Conservation (phyloP, 2,113 vertebrate genomes). For the Tringa solitaria region DNA sequence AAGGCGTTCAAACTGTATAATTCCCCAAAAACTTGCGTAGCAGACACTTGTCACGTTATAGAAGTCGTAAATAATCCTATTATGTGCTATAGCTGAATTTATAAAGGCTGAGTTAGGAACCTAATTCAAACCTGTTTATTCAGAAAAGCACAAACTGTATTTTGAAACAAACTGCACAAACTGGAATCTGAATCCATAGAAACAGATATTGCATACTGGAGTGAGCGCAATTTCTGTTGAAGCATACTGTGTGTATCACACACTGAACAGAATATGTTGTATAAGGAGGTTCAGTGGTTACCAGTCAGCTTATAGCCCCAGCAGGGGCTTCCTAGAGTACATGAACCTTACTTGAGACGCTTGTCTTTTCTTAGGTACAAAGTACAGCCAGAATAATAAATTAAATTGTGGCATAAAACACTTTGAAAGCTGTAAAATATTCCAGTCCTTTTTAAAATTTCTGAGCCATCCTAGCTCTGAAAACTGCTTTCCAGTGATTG, state of each 20-base stretch:
- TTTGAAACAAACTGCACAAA: slow-evolving; percentile 3
- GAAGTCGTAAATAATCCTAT: slow-evolving; percentile 51
- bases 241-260: not conserved
- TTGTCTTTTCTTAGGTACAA: not conserved
- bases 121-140: slow-evolving; percentile 46
- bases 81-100: slow-evolving; percentile 26
- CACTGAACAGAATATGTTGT: not conserved
- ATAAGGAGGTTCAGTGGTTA: not conserved
- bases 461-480: not conserved
- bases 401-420: not conserved
- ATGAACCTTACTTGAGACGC: not conserved
- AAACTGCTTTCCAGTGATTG: not conserved
- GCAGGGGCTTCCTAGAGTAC: not conserved
- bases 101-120: slow-evolving; percentile 10
- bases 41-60: slow-evolving; percentile 34
- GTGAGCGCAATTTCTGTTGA: not conserved
- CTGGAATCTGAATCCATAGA: slow-evolving; percentile 22
- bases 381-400: not conserved
- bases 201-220: not conserved
- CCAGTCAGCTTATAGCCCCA: not conserved
- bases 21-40: slow-evolving; percentile 17
- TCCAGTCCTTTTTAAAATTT: not conserved
- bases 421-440: not conserved
- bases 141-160: not conserved
- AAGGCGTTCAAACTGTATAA: slow-evolving; percentile 21